Evolutionary conservation across 2,797 vertebrate species (phyloP).

Genomic region (Scarus forsteni): DNA sequence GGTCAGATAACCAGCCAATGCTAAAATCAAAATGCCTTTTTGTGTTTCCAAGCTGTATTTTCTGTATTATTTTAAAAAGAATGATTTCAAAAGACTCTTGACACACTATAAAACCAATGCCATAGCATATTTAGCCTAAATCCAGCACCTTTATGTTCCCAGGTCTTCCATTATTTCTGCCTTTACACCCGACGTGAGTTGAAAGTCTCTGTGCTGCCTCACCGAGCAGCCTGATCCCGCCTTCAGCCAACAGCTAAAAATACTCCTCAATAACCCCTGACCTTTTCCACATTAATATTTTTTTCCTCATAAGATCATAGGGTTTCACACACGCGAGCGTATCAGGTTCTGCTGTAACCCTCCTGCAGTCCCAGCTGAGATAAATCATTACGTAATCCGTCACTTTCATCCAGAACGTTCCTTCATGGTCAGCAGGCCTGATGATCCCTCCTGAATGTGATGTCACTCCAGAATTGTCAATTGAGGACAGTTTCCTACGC

Average conservation of each 20-base stretch:
- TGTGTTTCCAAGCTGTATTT: background rate
- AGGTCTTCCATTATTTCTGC: conserved; percentile 4
- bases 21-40: background rate
- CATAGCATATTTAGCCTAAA: background rate
- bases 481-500: conserved; percentile 48
- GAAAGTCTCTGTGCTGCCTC: conserved; percentile 36
- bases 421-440: conserved; percentile 36
- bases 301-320: conserved; percentile 54
- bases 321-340: conserved; percentile 45
- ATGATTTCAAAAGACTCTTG: too few relatives aligned
- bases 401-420: conserved; percentile 54
- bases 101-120: background rate
- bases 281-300: conserved; percentile 56
- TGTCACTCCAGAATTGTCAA: conserved; percentile 37
- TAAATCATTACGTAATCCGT: conserved; percentile 67
- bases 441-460: conserved; percentile 28
- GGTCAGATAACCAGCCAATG: conserved; percentile 35
- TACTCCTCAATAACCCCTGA: conserved; percentile 64
- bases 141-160: background rate
- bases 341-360: conserved; percentile 64
- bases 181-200: conserved; percentile 7
- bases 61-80: background rate
- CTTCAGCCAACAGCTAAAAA: conserved; percentile 64
- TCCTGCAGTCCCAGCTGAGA: conserved; percentile 26
- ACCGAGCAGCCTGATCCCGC: conserved; percentile 18